Base-by-base conservation (phyloP, 2,113 vertebrate genomes). In the Oncorhynchus gorbuscha region DNA sequence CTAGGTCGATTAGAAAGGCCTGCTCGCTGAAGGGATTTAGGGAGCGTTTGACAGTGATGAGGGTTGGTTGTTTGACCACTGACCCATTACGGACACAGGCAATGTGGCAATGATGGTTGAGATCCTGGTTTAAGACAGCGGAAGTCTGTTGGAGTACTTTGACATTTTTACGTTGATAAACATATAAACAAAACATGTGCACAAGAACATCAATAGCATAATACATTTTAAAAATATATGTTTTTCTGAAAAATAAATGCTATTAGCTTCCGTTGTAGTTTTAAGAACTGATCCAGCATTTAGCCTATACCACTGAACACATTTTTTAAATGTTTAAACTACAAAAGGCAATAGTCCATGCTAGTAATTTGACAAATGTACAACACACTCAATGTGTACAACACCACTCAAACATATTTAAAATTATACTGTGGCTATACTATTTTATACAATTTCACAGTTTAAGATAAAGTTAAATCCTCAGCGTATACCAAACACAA, bases 141-240 rank as follows among this genome's bases (percentile, higher is more conserved):
- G 32, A 32, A 5, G 5, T 32, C 65, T 48, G 73, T 69, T 79
- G 24, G 45, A 72, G 48, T 72, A 72, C 71, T 74, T 74, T 74
- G 65, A 58, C 75, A 76, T 39, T 39, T 30, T 35, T 62, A 39
- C n/a, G 39, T 74, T 45, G 72, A 74, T 79, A 79, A 32, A 79
- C 75, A 79, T 75, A 74, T 51, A 71, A 79, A 73, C 66, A 74
- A 74, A 75, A 74, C 75, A 62, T 79, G 39, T 70, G 67, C 24
- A 75, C 77, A 74, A 75, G 39, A 51, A 75, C 48, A 77, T 71
- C 69, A 45, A 69, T 73, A 73, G 73, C 48, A 65, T 73, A 66
- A 39, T 66, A 65, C 20, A 73, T 49, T 72, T 78, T 78, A 62
- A 73, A 78, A 78, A 77, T n/a, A 78, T 67, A 68, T n/a, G 45